Conservation (phyloP, 2,888 invertebrate species). For the Xestia rhomboidea region DNA sequence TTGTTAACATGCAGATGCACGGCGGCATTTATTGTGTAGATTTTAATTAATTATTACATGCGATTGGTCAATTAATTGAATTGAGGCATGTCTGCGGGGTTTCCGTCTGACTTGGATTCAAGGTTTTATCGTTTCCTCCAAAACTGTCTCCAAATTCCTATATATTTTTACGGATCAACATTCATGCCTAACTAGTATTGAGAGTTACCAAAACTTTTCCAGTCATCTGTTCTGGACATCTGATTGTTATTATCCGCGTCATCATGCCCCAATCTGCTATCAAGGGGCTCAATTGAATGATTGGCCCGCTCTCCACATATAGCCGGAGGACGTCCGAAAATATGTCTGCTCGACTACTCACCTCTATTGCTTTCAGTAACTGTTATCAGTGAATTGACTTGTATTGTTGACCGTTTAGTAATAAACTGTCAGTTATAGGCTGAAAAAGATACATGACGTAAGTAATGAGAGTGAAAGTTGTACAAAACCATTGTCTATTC, state of each 20-base stretch:
- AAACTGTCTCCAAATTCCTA: neutral
- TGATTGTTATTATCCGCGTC: slow-evolving; percentile 17
- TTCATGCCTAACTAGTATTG: neutral
- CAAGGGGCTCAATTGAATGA: slow-evolving; percentile 78
- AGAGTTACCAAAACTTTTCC: slow-evolving; percentile 2
- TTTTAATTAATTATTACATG: slow-evolving; percentile 39
- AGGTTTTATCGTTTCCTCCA: neutral
- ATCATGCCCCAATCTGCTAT: slow-evolving; percentile 21
- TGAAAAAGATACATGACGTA: neutral
- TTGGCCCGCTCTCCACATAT: slow-evolving; percentile 66
- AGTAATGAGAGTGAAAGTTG: neutral
- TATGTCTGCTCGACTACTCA: slow-evolving; percentile 39
- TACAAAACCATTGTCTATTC: neutral
- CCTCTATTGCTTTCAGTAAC: slow-evolving; percentile 10
- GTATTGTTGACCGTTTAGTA: neutral
- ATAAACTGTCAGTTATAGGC: slow-evolving; percentile 4
- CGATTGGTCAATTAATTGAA: slow-evolving; percentile 21
- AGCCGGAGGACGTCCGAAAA: slow-evolving; percentile 41
- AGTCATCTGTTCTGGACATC: neutral
- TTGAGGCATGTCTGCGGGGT: slow-evolving; percentile 9
- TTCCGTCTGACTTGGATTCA: neutral
- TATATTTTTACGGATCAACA: neutral
- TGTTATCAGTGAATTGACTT: neutral
- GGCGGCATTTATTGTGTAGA: slow-evolving; percentile 19
- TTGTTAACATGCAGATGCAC: slow-evolving; percentile 6